A percentile compares a stretch with the other conserved stretches of the same genome.
These are phyloP conservation scores for Thrips palmi DNA, from an alignment of 1,140 invertebrate genomes.

Conservation along the genomic window DNA sequence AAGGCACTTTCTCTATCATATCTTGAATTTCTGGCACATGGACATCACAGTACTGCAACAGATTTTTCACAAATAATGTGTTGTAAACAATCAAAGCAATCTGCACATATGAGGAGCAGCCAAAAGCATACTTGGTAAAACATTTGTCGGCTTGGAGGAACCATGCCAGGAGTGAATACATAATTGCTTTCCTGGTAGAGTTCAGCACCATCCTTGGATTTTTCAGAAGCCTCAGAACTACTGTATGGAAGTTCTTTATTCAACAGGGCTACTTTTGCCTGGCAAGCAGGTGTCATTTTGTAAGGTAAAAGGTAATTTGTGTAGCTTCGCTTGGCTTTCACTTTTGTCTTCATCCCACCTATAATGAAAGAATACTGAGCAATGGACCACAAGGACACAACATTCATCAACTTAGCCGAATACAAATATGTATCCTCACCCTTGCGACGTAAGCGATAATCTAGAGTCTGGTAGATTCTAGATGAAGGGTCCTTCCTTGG, in stretches of 20 bases:
- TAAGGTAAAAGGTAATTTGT: slow-evolving; percentile 30
- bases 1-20: slow-evolving; percentile 47
- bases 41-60: slow-evolving; percentile 60
- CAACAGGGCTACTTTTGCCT: slow-evolving; percentile 24
- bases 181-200: slow-evolving; percentile 21
- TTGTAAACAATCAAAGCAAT: neutral
- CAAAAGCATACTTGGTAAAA: slow-evolving; percentile 64
- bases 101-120: too few species aligned
- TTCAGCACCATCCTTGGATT: slow-evolving; percentile 11
- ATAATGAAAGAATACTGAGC: slow-evolving; percentile 11
- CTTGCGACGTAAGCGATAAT: slow-evolving; percentile 57
- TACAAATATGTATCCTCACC: slow-evolving; percentile 23
- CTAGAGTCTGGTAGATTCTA: slow-evolving; percentile 68
- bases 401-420: slow-evolving; percentile 8
- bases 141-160: slow-evolving; percentile 59
- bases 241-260: slow-evolving; percentile 20
- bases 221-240: neutral
- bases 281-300: slow-evolving; percentile 24
- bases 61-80: slow-evolving; percentile 6
- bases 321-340: slow-evolving; percentile 34
- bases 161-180: slow-evolving; percentile 43
- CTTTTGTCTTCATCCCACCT: slow-evolving; percentile 32
- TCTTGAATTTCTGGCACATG: slow-evolving; percentile 67
- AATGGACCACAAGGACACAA: neutral
- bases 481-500: slow-evolving; percentile 57